These are phyloP conservation scores for Cyphomyrus plagiostoma DNA, from an alignment of 2,113 vertebrate genomes.

Conservation along the genomic window DNA sequence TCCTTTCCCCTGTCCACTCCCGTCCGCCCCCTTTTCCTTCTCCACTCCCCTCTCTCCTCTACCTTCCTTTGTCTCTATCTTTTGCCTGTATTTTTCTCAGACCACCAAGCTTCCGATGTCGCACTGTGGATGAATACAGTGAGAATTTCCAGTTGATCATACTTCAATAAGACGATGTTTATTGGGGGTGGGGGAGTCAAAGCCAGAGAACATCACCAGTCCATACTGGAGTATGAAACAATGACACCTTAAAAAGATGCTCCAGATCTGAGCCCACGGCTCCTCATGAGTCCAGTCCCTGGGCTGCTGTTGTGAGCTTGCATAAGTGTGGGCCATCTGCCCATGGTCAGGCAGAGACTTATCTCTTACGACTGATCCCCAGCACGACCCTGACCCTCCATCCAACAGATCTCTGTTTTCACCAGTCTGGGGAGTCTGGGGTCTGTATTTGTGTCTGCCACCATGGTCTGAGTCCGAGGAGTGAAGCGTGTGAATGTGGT, in stretches of 20 bases:
- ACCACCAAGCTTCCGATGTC: not conserved
- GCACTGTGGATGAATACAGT: not conserved
- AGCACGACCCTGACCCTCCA: not conserved
- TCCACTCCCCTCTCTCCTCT: not conserved
- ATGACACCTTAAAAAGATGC: slow-evolving; percentile 20
- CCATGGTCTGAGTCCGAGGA: not conserved
- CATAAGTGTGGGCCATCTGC: not conserved
- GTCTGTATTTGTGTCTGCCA: not conserved
- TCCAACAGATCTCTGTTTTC: not conserved
- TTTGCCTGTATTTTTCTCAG: no score
- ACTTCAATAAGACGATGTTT: slow-evolving; percentile 27
- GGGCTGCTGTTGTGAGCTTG: not conserved
- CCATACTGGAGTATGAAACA: slow-evolving; percentile 18
- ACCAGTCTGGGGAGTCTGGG: not conserved
- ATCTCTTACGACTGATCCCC: not conserved
- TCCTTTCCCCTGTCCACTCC: not conserved
- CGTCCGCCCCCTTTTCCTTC: not conserved
- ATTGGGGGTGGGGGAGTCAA: slow-evolving; percentile 25
- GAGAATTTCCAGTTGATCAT: slow-evolving; percentile 12
- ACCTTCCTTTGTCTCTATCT: no score
- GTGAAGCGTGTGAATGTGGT: not conserved
- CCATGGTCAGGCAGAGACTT: not conserved
- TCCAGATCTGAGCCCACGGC: not conserved
- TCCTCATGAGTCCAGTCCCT: not conserved
- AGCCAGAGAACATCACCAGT: slow-evolving; percentile 26